Base-by-base conservation (phyloP, 2,797 vertebrate genomes). In the Podargus strigoides region DNA sequence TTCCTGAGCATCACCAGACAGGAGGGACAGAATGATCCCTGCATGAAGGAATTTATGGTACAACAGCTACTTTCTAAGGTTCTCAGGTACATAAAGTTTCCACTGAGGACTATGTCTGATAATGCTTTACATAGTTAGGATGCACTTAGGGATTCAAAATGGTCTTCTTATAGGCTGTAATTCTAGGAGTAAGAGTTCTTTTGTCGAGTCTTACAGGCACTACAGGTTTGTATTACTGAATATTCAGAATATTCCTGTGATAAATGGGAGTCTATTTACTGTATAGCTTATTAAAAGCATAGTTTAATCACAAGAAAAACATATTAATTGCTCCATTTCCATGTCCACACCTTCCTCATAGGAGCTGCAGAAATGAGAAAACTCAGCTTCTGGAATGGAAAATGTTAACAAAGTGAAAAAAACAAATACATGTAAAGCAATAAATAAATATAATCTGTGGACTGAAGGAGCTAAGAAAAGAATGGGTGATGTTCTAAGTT, bases 111-210 rank as follows among this genome's bases (percentile, higher is more conserved):
- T 72, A 17, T 58, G 73, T 56, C 47, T 86, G 85, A 72, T 85
- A 96, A 79, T 60, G 73, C 49, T 84, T 73, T 68, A 27, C 7
- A 2, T 75, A 94, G 67, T 91, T 95, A 86, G 83, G 91, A 90
- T 67, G 74, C 73, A 67, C 85, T 93, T 87, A 92, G 77, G 79
- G 36, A 87, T 84, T 86, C 67, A 50, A 86, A 28, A n/a, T 10
- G 26, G 37, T 58, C 93, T 96, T 96, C 94, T 94, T 92, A 72
- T n/a, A 60, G 78, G 79, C 59, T 74, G 74, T 91, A 96, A 95
- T 87, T 96, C 78, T 85, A 72, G 66, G 63, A 87, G 32, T 64
- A 92, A 82, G 88, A 83, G 74, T 53, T 52, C 53, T 79, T 91
- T 82, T 79, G 77, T 89, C 73, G 86, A 94, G 78, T 78, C 60